phyloP scores from a whole-genome alignment of 2,888 invertebrate species.

The Nomada ruficornis region DNA sequence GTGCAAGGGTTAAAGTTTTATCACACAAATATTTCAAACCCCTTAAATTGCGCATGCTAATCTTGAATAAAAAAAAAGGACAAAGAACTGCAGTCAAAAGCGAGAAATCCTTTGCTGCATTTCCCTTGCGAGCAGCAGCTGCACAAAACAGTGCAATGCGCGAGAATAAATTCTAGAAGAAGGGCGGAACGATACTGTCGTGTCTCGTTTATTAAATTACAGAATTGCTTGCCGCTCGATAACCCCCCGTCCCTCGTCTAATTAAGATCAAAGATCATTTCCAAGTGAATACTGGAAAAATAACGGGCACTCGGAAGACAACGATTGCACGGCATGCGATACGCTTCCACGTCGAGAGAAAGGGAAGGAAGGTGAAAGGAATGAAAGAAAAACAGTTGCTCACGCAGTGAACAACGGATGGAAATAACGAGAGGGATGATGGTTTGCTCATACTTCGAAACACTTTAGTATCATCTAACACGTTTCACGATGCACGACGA shows the following conservation, averaged over 20 bases:
- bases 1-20: not conserved
- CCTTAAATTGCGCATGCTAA: not conserved
- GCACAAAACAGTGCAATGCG: not conserved
- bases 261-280: constrained; percentile 45
- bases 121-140: no score
- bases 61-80: not conserved
- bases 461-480: constrained; percentile 11
- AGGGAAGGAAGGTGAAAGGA: not conserved
- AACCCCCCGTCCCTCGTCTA: constrained; percentile 21
- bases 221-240: constrained; percentile 5
- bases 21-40: not conserved
- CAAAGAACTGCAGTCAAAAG: no score
- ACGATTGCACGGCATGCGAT: constrained; percentile 37
- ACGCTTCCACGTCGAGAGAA: constrained; percentile 11
- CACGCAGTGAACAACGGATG: not conserved
- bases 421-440: constrained; percentile 32
- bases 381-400: constrained; percentile 42
- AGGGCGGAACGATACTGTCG: not conserved
- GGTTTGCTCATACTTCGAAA: constrained; percentile 11
- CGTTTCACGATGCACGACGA: not conserved
- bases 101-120: not conserved
- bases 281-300: constrained; percentile 50
- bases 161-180: constrained; percentile 8
- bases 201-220: constrained; percentile 14
- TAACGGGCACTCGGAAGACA: constrained; percentile 31